These are phyloP conservation scores for Candidula unifasciata DNA, from an alignment of 2,888 invertebrate genomes.

Conservation along the genomic window DNA sequence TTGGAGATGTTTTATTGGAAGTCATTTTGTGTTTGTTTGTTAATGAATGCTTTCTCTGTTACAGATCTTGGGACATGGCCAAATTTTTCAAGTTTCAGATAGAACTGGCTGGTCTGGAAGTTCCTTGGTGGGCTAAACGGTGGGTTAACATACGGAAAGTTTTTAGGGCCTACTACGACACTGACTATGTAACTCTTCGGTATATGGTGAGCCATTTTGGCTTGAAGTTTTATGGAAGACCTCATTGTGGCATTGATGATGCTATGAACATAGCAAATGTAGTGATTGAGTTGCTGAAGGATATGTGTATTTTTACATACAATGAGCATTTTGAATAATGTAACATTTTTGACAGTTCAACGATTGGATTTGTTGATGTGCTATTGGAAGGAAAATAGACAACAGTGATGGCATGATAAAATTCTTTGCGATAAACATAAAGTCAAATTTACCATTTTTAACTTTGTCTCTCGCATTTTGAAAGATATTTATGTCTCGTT, in stretches of 20 bases:
- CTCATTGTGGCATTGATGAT: slow-evolving; percentile 81
- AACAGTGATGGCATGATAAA: no score
- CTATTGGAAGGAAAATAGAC: no score
- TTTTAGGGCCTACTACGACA: slow-evolving; percentile 79
- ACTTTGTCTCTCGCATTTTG: no score
- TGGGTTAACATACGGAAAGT: slow-evolving; percentile 82
- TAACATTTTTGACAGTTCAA: no score
- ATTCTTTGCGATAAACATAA: no score
- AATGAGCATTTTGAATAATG: slow-evolving; percentile 68
- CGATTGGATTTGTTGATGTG: no score
- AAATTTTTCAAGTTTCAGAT: slow-evolving; percentile 81
- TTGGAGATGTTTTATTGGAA: no score
- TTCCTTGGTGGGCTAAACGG: slow-evolving; percentile 76
- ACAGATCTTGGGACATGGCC: slow-evolving; percentile 81
- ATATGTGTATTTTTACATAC: slow-evolving; percentile 76
- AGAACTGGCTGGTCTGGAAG: slow-evolving; percentile 74
- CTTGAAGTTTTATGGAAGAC: slow-evolving; percentile 80
- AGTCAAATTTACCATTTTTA: no score
- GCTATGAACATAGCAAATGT: slow-evolving; percentile 81
- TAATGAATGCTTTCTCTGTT: not conserved
- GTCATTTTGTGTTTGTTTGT: no score
- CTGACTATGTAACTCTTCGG: slow-evolving; percentile 73
- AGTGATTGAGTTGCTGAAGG: slow-evolving; percentile 79
- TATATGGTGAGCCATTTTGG: slow-evolving; percentile 80
- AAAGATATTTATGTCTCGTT: no score